A percentile compares a stretch with the other conserved stretches of the same genome.
Conservation (phyloP, 2,797 vertebrate species). For the Chiroxiphia lanceolata region DNA sequence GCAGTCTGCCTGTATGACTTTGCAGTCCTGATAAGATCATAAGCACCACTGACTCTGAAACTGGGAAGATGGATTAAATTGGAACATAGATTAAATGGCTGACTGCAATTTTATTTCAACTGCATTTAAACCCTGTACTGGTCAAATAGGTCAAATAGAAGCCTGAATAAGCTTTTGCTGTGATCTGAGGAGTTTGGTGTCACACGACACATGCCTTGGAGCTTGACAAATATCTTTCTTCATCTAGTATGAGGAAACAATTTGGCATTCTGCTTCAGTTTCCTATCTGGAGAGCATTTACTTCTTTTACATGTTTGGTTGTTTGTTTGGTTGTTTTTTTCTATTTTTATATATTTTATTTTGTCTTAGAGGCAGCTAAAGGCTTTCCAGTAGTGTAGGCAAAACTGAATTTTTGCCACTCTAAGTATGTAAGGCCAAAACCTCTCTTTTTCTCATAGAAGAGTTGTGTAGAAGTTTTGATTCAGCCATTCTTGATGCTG, state of each 20-base stretch:
- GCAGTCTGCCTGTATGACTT: not conserved
- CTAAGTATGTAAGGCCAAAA: fast-evolving
- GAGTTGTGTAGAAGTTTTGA: not conserved
- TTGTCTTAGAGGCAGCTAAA: not conserved
- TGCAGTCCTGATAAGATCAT: constrained; percentile 19
- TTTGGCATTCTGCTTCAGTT: not conserved
- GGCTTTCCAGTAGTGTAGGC: not conserved
- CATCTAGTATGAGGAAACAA: not conserved
- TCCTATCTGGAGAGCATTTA: not conserved
- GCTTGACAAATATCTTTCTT: not conserved
- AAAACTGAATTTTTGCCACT: not conserved
- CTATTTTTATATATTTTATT: not conserved
- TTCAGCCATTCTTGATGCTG: fast-evolving
- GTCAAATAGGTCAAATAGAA: constrained; percentile 27
- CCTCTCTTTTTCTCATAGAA: fast-evolving
- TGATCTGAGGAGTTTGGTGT: not conserved
- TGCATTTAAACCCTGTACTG: not conserved
- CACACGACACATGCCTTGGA: not conserved
- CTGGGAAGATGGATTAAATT: constrained; percentile 39
- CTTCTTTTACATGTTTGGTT: not conserved
- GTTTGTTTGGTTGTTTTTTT: not conserved
- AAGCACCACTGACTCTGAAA: constrained; percentile 36
- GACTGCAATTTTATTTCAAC: constrained; percentile 42
- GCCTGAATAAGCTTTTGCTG: constrained; percentile 1
- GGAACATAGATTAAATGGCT: constrained; percentile 43